A percentile compares a stretch with the other conserved stretches of the same genome.
Evolutionary conservation across 2,888 invertebrate species (phyloP).

Genomic region (Ophion ellenae): DNA sequence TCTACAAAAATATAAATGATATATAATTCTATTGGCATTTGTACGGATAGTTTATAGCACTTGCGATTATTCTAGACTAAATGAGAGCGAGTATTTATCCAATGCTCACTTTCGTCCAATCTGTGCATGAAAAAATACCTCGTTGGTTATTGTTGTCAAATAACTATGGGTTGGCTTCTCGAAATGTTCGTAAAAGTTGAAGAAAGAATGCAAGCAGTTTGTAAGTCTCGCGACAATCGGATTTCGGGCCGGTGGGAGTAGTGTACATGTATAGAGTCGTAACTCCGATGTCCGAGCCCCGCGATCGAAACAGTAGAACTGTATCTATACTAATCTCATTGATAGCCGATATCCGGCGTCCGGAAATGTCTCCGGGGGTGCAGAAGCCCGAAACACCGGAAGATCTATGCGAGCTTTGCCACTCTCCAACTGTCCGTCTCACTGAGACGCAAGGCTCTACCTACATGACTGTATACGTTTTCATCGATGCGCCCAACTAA

Average conservation of each 20-base stretch:
- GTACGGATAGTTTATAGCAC: too few species aligned
- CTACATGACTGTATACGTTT: constrained; percentile 24
- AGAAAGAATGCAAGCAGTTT: neutral
- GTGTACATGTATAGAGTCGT: neutral
- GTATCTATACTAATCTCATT: constrained; percentile 53
- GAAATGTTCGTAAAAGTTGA: neutral
- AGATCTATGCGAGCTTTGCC: constrained; percentile 42
- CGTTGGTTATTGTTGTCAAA: too few species aligned
- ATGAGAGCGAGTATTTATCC: too few species aligned
- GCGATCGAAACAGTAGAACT: constrained; percentile 35
- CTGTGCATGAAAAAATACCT: too few species aligned
- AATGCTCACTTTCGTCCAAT: too few species aligned
- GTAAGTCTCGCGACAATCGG: too few species aligned
- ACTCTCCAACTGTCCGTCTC: constrained; percentile 18
- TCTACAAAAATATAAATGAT: too few species aligned
- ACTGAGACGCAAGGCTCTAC: neutral
- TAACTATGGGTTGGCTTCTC: too few species aligned
- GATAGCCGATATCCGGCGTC: constrained; percentile 61
- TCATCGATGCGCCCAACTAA: constrained; percentile 29
- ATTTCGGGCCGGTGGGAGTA: too few species aligned
- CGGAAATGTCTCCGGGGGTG: constrained; percentile 57
- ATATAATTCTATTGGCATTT: too few species aligned
- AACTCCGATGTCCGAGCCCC: constrained; percentile 10
- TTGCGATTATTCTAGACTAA: too few species aligned
- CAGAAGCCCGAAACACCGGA: constrained; percentile 42